Evolutionary conservation across 2,113 vertebrate species (phyloP).

Genomic region (Rhinoderma darwinii): DNA sequence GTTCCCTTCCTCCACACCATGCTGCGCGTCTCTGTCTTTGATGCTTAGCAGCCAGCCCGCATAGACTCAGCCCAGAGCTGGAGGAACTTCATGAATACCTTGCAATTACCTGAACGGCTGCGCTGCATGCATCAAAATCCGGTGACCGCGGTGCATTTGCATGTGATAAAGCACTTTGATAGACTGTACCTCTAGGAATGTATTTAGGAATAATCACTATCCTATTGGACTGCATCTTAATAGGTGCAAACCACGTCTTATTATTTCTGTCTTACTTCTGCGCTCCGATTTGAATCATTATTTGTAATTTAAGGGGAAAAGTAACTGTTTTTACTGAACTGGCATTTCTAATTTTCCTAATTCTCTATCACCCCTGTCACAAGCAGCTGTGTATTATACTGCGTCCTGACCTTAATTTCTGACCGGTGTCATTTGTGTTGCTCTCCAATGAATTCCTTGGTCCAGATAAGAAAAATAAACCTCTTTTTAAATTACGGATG

Average conservation of each 20-base stretch:
- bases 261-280: neutral
- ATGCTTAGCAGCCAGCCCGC: constrained; percentile 73
- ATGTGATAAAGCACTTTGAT: constrained; percentile 1
- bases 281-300: neutral
- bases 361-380: constrained; percentile 15
- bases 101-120: neutral
- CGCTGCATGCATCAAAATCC: constrained; percentile 1
- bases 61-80: neutral
- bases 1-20: constrained; percentile 70
- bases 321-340: constrained; percentile 1
- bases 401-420: constrained; percentile 64
- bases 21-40: constrained; percentile 82
- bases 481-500: constrained; percentile 72
- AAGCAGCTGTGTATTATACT: neutral
- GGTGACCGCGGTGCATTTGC: neutral
- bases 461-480: constrained; percentile 76
- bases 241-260: neutral
- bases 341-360: constrained; percentile 14
- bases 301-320: neutral
- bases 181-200: neutral
- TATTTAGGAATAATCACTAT: neutral
- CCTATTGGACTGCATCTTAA: neutral
- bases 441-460: constrained; percentile 69
- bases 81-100: neutral
- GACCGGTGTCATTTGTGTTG: constrained; percentile 62